These are phyloP conservation scores for Heliconius ethilla DNA, from an alignment of 2,888 invertebrate genomes.

Conservation along the genomic window DNA sequence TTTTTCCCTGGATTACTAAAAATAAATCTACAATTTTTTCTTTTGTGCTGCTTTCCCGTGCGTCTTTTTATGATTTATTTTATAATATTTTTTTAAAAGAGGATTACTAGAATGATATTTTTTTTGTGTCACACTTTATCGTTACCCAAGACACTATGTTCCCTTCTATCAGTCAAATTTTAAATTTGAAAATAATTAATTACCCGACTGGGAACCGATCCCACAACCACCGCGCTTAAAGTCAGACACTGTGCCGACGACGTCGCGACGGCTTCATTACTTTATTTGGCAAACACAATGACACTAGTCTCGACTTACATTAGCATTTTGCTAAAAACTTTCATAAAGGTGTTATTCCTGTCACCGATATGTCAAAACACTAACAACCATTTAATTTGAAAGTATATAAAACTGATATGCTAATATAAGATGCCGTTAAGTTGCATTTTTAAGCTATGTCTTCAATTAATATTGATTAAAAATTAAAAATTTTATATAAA, in stretches of 20 bases:
- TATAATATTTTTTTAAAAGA: too few species aligned
- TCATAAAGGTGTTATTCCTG: conserved; percentile 19
- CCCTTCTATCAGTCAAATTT: too few species aligned
- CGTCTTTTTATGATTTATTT: too few species aligned
- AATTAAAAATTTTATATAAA: background rate
- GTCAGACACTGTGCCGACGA: background rate
- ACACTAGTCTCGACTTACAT: background rate
- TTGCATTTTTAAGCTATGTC: background rate
- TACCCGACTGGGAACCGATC: background rate
- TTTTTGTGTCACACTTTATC: too few species aligned
- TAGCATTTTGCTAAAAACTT: conserved; percentile 15
- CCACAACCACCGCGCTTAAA: background rate
- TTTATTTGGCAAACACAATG: background rate
- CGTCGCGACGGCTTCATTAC: background rate
- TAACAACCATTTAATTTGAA: conserved; percentile 12
- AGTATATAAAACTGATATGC: conserved; percentile 19
- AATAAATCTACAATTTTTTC: too few species aligned
- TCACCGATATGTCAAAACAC: background rate
- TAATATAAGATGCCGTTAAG: conserved; percentile 23
- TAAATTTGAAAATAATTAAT: too few species aligned
- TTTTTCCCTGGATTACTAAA: background rate
- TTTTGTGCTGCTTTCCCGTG: too few species aligned
- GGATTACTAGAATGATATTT: too few species aligned
- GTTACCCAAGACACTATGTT: too few species aligned
- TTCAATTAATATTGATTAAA: background rate